Base-by-base conservation (phyloP, 1,140 invertebrate genomes). In the Drosophila burlai region DNA sequence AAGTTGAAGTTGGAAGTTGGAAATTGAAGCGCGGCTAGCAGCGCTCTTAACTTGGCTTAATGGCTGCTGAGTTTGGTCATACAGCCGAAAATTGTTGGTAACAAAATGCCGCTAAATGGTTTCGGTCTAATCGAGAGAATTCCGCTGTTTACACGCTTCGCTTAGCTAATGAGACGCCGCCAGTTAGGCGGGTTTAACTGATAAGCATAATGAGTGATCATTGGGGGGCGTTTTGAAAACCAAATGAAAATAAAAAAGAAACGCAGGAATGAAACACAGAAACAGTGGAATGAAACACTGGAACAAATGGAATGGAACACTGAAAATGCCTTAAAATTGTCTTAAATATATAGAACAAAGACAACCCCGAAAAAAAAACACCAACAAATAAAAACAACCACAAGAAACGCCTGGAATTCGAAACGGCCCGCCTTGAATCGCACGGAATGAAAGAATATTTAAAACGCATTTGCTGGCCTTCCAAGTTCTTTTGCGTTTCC, bases 111-210 rank as follows among this genome's bases (percentile, higher is more conserved):
- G 85, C 84, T 89, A 90, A 89, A 87, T 89, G 85, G 85, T 72
- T 75, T 61, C 40, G 29, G 36, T 50, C 78, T 84, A 81, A 81
- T 68, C 69, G 74, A 68, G 69, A 87, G 65, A 77, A 86, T 80
- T 83, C 77, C 79, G 81, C 75, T 90, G 82, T 90, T 90, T 90
- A 90, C 85, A 90, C 85, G 85, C 85, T 90, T 66, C 86, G 85
- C 79, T 90, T 85, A 59, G 67, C 85, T 89, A 89, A 89, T 89
- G 81, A 87, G 80, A 45, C 49, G 40, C 34, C 57, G 40, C 34
- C 57, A 40, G 49, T 40, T 50, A 43, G 40, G 38, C 42, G 49
- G 43, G n/a, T 8, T 8, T 24, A 49, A 71, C 46, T 75, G 73
- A 74, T 74, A 74, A 74, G 47, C 36, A 61, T 55, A 71, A 71